Percentiles rank a stretch among this genome's conserved stretches.
Evolutionary conservation across 2,888 invertebrate species (phyloP).

Genomic region (Stenolophus ochropezus): DNA sequence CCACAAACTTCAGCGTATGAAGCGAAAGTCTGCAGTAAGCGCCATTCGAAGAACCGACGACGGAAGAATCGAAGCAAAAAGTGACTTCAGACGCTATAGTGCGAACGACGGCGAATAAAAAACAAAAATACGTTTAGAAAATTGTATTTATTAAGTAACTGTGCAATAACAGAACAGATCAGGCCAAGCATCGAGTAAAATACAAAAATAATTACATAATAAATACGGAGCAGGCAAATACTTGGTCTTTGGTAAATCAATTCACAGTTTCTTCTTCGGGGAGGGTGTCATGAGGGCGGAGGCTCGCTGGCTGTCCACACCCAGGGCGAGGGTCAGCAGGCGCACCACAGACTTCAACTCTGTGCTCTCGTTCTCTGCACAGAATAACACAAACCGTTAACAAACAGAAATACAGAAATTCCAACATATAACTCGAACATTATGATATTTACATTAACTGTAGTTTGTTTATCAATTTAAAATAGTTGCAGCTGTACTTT

Average conservation of each 20-base stretch:
- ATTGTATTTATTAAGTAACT: slow-evolving; percentile 41
- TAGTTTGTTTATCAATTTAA: no score
- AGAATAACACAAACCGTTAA: neutral
- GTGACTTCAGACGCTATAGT: slow-evolving; percentile 22
- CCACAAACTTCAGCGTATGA: slow-evolving; percentile 9
- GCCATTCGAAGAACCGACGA: neutral
- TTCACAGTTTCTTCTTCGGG: slow-evolving; percentile 66
- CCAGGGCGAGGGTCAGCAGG: slow-evolving; percentile 86
- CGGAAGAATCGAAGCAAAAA: slow-evolving; percentile 14
- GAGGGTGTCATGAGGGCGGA: slow-evolving; percentile 69
- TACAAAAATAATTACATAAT: slow-evolving; percentile 34
- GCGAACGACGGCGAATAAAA: slow-evolving; percentile 13
- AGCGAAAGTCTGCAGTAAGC: neutral
- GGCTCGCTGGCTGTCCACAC: slow-evolving; percentile 73
- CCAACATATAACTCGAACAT: no score
- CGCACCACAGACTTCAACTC: slow-evolving; percentile 88
- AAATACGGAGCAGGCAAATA: slow-evolving; percentile 18
- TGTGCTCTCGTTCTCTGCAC: slow-evolving; percentile 80
- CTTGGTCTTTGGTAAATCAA: slow-evolving; percentile 50
- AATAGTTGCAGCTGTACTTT: no score
- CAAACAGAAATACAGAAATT: no score
- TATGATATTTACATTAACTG: no score
- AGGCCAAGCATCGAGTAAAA: slow-evolving; percentile 50
- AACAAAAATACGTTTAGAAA: neutral
- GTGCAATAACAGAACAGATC: slow-evolving; percentile 38